phyloP scores from a whole-genome alignment of 2,888 invertebrate species.

The Embidobia sp. region DNA sequence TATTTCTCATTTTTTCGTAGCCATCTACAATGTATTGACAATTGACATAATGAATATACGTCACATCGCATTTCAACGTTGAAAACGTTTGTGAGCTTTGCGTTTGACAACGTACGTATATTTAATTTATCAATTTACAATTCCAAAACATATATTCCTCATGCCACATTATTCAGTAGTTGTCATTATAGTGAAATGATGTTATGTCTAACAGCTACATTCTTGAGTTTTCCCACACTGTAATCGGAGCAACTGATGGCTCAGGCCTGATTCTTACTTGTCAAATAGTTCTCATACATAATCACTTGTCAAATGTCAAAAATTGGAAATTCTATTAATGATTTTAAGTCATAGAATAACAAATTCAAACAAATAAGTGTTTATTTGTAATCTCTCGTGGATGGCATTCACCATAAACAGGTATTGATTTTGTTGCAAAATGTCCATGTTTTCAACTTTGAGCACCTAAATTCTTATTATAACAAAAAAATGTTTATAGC shows the following conservation, averaged over 20 bases:
- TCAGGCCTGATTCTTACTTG: neutral
- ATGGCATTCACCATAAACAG: slow-evolving; percentile 21
- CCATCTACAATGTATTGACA: slow-evolving; percentile 44
- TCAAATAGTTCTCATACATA: slow-evolving; percentile 4
- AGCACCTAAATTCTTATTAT: neutral
- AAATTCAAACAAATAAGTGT: neutral
- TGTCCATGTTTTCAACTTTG: slow-evolving; percentile 27
- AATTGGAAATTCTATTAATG: neutral
- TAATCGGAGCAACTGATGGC: too few relatives aligned
- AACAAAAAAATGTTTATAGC: too few relatives aligned
- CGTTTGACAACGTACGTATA: slow-evolving; percentile 22
- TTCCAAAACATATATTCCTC: neutral
- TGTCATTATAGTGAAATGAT: neutral
- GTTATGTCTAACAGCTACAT: neutral
- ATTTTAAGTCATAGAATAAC: neutral
- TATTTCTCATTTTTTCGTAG: slow-evolving; percentile 18
- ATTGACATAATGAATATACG: slow-evolving; percentile 55
- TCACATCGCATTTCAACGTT: slow-evolving; percentile 47
- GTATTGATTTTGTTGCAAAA: slow-evolving; percentile 43
- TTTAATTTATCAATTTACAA: neutral
- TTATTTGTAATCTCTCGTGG: neutral
- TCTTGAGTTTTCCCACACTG: neutral
- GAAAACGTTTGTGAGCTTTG: slow-evolving; percentile 28
- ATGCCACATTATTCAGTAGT: neutral
- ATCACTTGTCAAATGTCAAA: neutral